Evolutionary conservation across 2,888 invertebrate species (phyloP), one percentile per base, ranked within the genome.

Genomic region (Trichopria drosophilae): DNA sequence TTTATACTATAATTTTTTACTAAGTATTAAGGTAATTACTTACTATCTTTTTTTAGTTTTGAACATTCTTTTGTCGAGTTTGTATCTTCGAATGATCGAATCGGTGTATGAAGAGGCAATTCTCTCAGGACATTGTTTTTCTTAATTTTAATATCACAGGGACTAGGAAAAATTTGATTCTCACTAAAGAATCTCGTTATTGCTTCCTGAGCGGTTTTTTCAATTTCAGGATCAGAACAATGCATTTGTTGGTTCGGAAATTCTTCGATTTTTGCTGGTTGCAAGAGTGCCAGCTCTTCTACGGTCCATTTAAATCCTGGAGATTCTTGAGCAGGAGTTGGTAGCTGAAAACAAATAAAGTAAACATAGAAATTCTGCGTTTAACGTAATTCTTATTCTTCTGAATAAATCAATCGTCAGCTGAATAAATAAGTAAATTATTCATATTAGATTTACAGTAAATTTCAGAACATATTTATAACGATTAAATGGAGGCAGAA

Each of bases 251-350:
- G 82, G 43, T 80, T 76, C 41, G 83, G 82, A 41, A 78, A 72
- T 61, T 81, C 85, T 55, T 86, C 85, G 49, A 88, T 86, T 59
- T 84, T 83, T 2, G 82, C 84, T 16, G 87, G 87, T 39, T 82
- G 80, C 49, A 87, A 74, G n/a, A 76, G 77, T 45, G 86, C 85
- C 7, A 84, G 78, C 65, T 87, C 85, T 53, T 87, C 86, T 53
- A 87, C 85, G 37, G 83, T 84, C 87, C 87, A 88, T 48, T 79
- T 76, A 63, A 84, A 85, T 48, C 78, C 78, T n/a, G 78, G 73
- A 6, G 76, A 77, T 52, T 67, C 65, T 53, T 74, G 71, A 6
- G 54, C 47, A 1, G 78, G 71, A 37, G 69, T 76, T 9, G 73
- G 65, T 24, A 67, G 69, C 80, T 80, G 55, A 10, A 55, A 55